phyloP scores from a whole-genome alignment of 2,113 vertebrate species.

The Cynoglossus semilaevis region DNA sequence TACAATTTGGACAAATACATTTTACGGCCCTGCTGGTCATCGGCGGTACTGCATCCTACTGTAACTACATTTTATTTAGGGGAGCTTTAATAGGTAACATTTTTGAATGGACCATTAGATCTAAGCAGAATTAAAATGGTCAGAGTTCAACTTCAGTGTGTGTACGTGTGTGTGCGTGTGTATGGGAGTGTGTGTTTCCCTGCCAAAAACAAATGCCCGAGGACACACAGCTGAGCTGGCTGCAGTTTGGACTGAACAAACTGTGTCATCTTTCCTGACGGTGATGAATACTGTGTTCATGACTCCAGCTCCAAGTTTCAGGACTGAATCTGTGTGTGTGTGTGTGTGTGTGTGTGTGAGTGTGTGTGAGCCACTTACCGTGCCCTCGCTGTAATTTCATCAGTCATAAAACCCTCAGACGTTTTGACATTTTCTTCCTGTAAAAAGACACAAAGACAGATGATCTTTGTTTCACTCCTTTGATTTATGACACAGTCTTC shows the following conservation, averaged over 20 bases:
- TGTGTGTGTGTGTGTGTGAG: slow-evolving; percentile 19
- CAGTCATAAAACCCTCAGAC: slow-evolving; percentile 43
- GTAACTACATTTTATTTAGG: too few relatives aligned
- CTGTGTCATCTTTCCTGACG: slow-evolving; percentile 41
- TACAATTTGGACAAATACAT: too few relatives aligned
- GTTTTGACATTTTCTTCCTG: slow-evolving; percentile 19
- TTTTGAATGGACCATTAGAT: too few relatives aligned
- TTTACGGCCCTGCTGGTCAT: too few relatives aligned
- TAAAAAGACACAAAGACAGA: slow-evolving; percentile 48
- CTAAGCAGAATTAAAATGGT: too few relatives aligned
- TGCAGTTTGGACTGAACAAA: slow-evolving; percentile 46
- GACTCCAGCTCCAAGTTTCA: slow-evolving; percentile 46
- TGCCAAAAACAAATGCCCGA: too few relatives aligned
- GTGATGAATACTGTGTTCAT: slow-evolving; percentile 43
- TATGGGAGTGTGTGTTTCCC: slow-evolving; percentile 22
- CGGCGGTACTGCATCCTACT: too few relatives aligned
- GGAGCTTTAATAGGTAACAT: too few relatives aligned
- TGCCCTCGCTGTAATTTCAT: slow-evolving; percentile 45
- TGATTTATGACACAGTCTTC: slow-evolving; percentile 40
- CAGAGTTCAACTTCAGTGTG: too few relatives aligned
- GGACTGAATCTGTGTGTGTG: slow-evolving; percentile 13
- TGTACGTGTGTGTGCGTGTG: too few relatives aligned
- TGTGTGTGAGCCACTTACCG: slow-evolving; percentile 24
- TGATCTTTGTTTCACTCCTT: slow-evolving; percentile 46
- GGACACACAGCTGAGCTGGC: slow-evolving; percentile 45